A percentile compares a stretch with the other conserved stretches of the same genome.
Evolutionary conservation across 2,797 vertebrate genomes (phyloP).

Genomic region (Lindbergichthys nudifrons): DNA sequence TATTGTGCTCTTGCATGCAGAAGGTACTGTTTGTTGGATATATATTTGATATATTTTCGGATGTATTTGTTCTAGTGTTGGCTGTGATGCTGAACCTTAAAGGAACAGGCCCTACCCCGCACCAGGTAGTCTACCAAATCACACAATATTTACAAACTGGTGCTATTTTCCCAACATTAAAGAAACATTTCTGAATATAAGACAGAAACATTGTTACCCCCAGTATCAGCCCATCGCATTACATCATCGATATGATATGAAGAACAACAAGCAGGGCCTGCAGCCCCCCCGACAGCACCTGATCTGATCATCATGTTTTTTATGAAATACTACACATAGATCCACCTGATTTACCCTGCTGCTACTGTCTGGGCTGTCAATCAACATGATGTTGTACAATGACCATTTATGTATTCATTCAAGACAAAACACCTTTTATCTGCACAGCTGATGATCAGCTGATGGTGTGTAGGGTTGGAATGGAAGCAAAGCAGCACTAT

Average conservation of each 20-base stretch:
- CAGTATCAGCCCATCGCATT: conserved; percentile 44
- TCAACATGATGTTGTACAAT: no score
- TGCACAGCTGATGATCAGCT: conserved; percentile 6
- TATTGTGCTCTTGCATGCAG: no score
- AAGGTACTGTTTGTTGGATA: no score
- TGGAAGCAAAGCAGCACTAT: conserved; percentile 2
- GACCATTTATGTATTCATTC: background rate
- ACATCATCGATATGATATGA: conserved; percentile 64
- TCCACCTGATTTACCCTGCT: conserved; percentile 11
- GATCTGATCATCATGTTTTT: conserved; percentile 4
- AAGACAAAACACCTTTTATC: background rate
- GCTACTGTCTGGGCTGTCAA: background rate
- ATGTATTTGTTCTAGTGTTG: no score
- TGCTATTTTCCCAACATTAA: no score
- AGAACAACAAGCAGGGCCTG: conserved; percentile 57
- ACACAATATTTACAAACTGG: no score
- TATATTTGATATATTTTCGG: no score
- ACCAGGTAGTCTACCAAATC: no score
- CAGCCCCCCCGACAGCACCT: conserved; percentile 31
- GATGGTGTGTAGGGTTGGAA: background rate
- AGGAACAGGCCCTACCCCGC: no score
- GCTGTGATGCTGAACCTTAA: no score
- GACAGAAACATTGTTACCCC: background rate
- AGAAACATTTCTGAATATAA: no score
- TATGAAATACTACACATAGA: background rate